These are phyloP conservation scores for Synanthedon formicaeformis DNA, from an alignment of 2,888 invertebrate species.

Conservation along the genomic window DNA sequence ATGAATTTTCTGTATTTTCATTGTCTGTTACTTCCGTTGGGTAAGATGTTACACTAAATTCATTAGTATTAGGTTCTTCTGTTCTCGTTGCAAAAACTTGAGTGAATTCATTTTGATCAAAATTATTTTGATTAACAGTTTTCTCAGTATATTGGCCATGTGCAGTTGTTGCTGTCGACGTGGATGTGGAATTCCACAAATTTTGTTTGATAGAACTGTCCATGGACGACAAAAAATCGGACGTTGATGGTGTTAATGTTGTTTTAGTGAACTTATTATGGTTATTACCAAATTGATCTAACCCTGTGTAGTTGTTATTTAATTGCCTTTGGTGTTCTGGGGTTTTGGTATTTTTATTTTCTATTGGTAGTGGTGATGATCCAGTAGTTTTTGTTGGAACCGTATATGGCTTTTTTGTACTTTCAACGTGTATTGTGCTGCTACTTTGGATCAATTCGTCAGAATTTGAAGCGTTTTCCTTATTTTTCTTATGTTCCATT, in stretches of 20 bases:
- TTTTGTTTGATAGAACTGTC: neutral
- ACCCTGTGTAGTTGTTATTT: slow-evolving; percentile 39
- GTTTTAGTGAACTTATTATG: neutral
- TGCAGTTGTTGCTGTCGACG: neutral
- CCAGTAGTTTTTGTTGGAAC: slow-evolving; percentile 23
- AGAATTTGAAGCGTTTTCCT: slow-evolving; percentile 14
- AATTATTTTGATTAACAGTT: neutral
- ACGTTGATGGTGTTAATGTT: neutral
- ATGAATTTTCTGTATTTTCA: no score
- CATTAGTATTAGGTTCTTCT: neutral
- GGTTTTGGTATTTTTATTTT: slow-evolving; percentile 54
- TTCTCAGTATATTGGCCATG: neutral
- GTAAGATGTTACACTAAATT: neutral
- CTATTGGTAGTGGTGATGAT: slow-evolving; percentile 25
- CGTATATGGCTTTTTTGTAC: slow-evolving; percentile 37
- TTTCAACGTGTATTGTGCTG: slow-evolving; percentile 46
- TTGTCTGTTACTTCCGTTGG: neutral
- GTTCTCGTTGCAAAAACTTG: neutral
- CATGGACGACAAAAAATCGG: neutral
- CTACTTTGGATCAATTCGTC: slow-evolving; percentile 44
- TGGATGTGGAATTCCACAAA: no score
- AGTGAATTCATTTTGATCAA: neutral
- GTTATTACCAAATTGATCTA: neutral
- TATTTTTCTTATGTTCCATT: neutral
- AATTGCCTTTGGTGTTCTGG: slow-evolving; percentile 58